A percentile compares a stretch with the other conserved stretches of the same genome.
Evolutionary conservation across 2,113 vertebrate genomes (phyloP).

Genomic region (Micronycteris hirsuta): DNA sequence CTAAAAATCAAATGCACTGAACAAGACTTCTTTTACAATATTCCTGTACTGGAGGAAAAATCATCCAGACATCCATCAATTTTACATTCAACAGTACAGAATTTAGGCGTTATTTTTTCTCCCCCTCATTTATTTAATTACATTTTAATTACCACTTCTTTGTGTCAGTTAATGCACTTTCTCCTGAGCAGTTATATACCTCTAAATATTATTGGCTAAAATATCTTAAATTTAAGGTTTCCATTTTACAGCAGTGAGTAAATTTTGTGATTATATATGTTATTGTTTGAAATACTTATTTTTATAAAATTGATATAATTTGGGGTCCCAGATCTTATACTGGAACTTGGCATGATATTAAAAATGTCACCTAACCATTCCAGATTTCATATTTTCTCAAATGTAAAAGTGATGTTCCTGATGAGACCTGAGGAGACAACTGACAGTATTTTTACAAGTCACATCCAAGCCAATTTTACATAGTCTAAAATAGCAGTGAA

Average conservation of each 20-base stretch:
- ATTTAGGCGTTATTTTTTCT: neutral
- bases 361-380: neutral
- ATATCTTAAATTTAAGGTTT: neutral
- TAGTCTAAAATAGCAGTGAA: neutral
- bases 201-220: neutral
- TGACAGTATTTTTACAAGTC: neutral
- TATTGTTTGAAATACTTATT: neutral
- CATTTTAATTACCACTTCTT: neutral
- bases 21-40: neutral
- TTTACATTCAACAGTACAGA: neutral
- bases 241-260: neutral
- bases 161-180: neutral
- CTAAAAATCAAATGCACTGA: neutral
- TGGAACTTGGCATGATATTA: neutral
- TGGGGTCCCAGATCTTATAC: neutral
- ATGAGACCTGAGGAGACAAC: neutral
- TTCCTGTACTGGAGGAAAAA: neutral
- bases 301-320: neutral
- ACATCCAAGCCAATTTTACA: neutral
- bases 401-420: neutral
- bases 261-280: neutral
- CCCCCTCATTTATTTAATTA: neutral
- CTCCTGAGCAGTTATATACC: neutral
- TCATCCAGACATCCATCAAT: neutral
- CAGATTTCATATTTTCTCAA: neutral